phyloP scores from a whole-genome alignment of 2,888 invertebrate species.

The Apotomis turbidana region DNA sequence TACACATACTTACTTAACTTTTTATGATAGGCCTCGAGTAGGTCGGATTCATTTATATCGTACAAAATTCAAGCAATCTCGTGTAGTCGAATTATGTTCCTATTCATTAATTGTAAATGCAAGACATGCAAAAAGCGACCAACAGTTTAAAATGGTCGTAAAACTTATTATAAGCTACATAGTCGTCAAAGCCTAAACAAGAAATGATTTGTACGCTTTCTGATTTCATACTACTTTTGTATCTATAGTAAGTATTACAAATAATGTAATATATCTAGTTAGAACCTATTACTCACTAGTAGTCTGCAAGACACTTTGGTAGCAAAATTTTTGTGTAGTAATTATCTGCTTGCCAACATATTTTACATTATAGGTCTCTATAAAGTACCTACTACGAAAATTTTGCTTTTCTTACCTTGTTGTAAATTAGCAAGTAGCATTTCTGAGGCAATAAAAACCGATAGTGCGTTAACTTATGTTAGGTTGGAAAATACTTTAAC shows the following conservation, averaged over 20 bases:
- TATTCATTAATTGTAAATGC: constrained; percentile 13
- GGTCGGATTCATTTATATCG: constrained; percentile 18
- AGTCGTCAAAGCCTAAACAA: constrained; percentile 11
- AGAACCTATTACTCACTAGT: constrained; percentile 39
- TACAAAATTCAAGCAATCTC: constrained; percentile 15
- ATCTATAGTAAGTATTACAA: constrained; percentile 35
- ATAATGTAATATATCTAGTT: constrained; percentile 36
- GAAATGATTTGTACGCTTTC: constrained; percentile 22
- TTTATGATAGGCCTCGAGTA: constrained; percentile 2
- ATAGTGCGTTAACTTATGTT: constrained; percentile 26
- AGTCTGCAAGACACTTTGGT: constrained; percentile 37
- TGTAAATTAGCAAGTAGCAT: constrained; percentile 21
- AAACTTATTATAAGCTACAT: constrained; percentile 4
- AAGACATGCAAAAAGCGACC: background rate
- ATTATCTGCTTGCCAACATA: constrained; percentile 20
- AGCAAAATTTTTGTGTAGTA: constrained; percentile 32
- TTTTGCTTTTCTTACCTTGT: background rate
- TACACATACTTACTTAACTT: background rate
- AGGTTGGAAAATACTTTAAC: background rate
- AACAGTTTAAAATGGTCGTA: background rate
- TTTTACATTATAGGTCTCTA: constrained; percentile 16
- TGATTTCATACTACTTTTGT: constrained; percentile 32
- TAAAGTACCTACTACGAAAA: constrained; percentile 4
- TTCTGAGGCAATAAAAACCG: constrained; percentile 27
- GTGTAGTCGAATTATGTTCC: constrained; percentile 25